Evolutionary conservation across 2,888 invertebrate genomes (phyloP).

Genomic region (Limenitis camilla): DNA sequence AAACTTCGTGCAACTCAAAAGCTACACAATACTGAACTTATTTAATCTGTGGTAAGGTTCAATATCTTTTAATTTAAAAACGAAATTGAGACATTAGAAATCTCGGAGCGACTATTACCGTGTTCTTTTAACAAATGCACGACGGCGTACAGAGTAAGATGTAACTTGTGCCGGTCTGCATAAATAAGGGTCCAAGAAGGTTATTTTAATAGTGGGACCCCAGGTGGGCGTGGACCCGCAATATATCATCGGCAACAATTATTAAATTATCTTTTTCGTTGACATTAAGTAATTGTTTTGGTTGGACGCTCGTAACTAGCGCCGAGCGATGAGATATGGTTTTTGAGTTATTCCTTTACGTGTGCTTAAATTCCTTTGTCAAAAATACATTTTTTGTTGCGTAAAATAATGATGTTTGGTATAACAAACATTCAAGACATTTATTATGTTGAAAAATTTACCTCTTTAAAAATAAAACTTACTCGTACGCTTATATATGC

Average conservation of each 20-base stretch:
- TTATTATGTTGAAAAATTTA: neutral
- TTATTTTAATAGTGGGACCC: slow-evolving; percentile 64
- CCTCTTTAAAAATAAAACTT: too few relatives aligned
- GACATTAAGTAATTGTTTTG: slow-evolving; percentile 74
- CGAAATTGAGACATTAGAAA: slow-evolving; percentile 74
- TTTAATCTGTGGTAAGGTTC: slow-evolving; percentile 30
- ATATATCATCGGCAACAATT: slow-evolving; percentile 70
- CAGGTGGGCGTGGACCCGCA: slow-evolving; percentile 66
- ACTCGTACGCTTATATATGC: too few relatives aligned
- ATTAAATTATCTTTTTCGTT: slow-evolving; percentile 74
- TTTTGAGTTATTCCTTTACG: slow-evolving; percentile 51
- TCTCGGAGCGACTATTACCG: slow-evolving; percentile 66
- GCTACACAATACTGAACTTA: slow-evolving; percentile 33
- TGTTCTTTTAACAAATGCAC: slow-evolving; percentile 73
- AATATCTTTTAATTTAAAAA: slow-evolving; percentile 28
- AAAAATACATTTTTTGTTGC: slow-evolving; percentile 35
- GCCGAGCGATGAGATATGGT: slow-evolving; percentile 50
- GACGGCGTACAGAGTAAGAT: slow-evolving; percentile 65
- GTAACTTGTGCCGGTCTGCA: slow-evolving; percentile 63
- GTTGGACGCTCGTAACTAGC: slow-evolving; percentile 51
- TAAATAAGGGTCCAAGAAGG: slow-evolving; percentile 62
- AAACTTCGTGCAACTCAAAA: slow-evolving; percentile 45
- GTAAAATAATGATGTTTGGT: slow-evolving; percentile 19
- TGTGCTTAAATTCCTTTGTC: slow-evolving; percentile 47
- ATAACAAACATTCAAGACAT: slow-evolving; percentile 2